Evolutionary conservation across 2,888 invertebrate species (phyloP), one percentile per base, ranked within the genome.

Genomic region (Plagodis pulveraria): DNA sequence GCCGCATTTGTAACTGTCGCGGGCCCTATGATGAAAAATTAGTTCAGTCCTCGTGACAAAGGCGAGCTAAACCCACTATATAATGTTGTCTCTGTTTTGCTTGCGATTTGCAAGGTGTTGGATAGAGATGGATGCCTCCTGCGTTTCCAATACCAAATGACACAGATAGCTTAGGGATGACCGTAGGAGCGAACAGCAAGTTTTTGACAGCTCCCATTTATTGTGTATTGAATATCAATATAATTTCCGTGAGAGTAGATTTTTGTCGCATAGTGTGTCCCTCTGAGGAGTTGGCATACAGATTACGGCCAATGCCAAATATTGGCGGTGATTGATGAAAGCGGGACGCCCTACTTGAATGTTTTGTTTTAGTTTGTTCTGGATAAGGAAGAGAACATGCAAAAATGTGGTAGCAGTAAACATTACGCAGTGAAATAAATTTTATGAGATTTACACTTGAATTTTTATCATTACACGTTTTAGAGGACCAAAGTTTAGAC

Each of bases 181-280:
- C 91, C 92, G 92, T 90, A 91, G 89, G 88, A 91, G 91, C 88
- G 91, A 91, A 91, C 91, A 91, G 91, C 90, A 91, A 91, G 92
- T 91, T 92, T 92, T 89, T 92, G 93, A 93, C 92, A 93, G 91
- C 78, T 74, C 77, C 89, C 90, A 93, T 93, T 92, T 91, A 86
- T 92, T 91, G 92, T 92, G 89, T 92, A 93, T 93, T 92, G 92
- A 92, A 93, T 93, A 93, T 92, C 92, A 92, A 93, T 93, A 92
- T 91, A 91, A 92, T 92, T 91, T 91, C 86, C 87, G 88, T 88
- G 89, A 84, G 89, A 92, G 91, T 91, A 84, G 88, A 91, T 91
- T 90, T 89, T 91, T 90, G 90, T 84, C 81, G 79, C 86, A 87
- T 89, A 88, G 84, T 84, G 77, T 80, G 78, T 76, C 84, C 85